Conservation (phyloP, 37 sponge, comb jelly and placozoan genomes). For the Petrosia ficiformis region DNA sequence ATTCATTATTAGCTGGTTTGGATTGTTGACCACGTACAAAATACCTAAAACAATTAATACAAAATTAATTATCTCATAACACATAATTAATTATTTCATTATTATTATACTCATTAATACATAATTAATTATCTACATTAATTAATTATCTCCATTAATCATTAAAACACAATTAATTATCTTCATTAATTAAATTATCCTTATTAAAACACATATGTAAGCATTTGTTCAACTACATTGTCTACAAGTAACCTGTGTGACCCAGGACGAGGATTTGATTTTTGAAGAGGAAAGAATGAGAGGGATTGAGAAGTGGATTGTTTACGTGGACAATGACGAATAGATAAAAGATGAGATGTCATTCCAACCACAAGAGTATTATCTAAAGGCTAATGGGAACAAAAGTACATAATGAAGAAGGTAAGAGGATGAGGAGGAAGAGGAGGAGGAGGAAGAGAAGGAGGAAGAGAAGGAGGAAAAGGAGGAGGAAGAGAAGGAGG, state of each 20-base stretch:
- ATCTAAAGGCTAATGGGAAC: constrained; percentile 70
- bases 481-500: neutral
- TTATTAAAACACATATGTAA: too few relatives aligned
- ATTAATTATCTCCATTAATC: too few relatives aligned
- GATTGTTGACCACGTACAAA: constrained; percentile 69
- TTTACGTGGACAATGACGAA: constrained; percentile 36
- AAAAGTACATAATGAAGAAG: neutral
- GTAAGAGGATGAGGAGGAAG: constrained; percentile 9
- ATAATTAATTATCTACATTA: too few relatives aligned
- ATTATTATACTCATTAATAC: too few relatives aligned
- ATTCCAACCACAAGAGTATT: constrained; percentile 92
- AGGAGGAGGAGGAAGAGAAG: constrained; percentile 1
- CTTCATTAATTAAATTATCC: too few relatives aligned
- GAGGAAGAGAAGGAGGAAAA: neutral
- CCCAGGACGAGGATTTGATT: neutral
- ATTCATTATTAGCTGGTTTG: constrained; percentile 59
- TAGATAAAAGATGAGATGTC: constrained; percentile 77
- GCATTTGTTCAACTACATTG: too few relatives aligned
- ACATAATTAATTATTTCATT: neutral
- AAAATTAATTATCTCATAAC: neutral
- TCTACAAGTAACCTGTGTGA: neutral
- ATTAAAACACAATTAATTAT: too few relatives aligned
- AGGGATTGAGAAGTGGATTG: neutral
- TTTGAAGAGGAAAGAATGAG: neutral
- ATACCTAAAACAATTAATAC: constrained; percentile 64